Percentiles rank a stretch among this genome's conserved stretches.
Evolutionary conservation across 2,888 invertebrate species (phyloP).

Genomic region (Amaurobius ferox): DNA sequence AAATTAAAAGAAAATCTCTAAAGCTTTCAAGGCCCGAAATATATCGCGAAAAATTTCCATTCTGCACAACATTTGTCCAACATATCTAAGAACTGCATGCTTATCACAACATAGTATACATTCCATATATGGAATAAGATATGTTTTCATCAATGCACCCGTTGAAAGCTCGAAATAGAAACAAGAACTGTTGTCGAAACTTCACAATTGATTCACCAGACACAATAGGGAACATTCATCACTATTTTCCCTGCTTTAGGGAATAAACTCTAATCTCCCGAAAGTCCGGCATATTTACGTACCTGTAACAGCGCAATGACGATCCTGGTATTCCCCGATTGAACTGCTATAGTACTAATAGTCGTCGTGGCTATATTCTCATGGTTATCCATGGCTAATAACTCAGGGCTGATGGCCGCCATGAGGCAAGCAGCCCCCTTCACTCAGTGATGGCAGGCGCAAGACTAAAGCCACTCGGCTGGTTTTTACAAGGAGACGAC

Average conservation of each 20-base stretch:
- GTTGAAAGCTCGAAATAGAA: not conserved
- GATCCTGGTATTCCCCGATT: slow-evolving; percentile 89
- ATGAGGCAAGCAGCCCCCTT: slow-evolving; percentile 44
- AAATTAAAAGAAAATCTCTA: no score
- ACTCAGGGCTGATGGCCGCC: slow-evolving; percentile 50
- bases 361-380: slow-evolving; percentile 62
- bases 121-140: not conserved
- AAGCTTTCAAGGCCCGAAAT: no score
- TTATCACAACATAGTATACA: not conserved
- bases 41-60: no score
- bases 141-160: not conserved
- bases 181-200: not conserved
- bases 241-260: slow-evolving; percentile 3
- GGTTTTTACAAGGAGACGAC: not conserved
- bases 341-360: slow-evolving; percentile 91
- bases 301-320: slow-evolving; percentile 93
- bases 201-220: not conserved
- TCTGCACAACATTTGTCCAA: no score
- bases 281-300: slow-evolving; percentile 77
- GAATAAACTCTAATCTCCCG: not conserved
- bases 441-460: slow-evolving; percentile 35
- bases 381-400: slow-evolving; percentile 24
- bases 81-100: no score
- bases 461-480: slow-evolving; percentile 53
- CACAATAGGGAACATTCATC: not conserved